A percentile compares a stretch with the other conserved stretches of the same genome.
phyloP scores from a whole-genome alignment of 2,113 vertebrate species.

The Varanus salvator region DNA sequence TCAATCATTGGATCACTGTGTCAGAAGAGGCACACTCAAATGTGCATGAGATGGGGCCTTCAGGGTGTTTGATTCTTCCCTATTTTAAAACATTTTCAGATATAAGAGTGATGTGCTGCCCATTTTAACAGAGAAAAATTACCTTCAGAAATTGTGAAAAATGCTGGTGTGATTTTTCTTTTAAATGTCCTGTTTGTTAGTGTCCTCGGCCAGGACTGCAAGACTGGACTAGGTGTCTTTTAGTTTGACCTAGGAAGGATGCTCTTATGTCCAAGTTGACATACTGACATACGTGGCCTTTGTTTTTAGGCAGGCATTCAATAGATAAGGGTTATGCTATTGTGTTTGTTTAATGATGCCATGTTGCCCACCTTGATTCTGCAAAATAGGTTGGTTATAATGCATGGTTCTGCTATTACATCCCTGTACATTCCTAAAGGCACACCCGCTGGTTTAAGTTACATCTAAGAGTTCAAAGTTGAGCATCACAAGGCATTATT shows the following conservation, averaged over 20 bases:
- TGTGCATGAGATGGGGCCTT: too few relatives aligned
- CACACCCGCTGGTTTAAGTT: constrained; percentile 41
- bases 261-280: background rate
- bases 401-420: constrained; percentile 19
- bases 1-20: background rate
- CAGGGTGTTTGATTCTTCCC: background rate
- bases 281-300: background rate
- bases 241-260: background rate
- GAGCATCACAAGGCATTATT: constrained; percentile 31
- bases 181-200: background rate
- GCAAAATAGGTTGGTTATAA: background rate
- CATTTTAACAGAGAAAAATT: background rate
- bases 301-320: background rate
- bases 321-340: background rate
- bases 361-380: background rate
- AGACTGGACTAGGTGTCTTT: too few relatives aligned
- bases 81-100: background rate
- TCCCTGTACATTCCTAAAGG: constrained; percentile 30
- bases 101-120: background rate
- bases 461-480: constrained; percentile 43
- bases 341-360: background rate
- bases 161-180: background rate
- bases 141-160: background rate
- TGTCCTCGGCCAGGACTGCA: too few relatives aligned
- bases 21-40: background rate